Conservation (phyloP, 2,888 invertebrate genomes). For the Drosophila picticornis region DNA sequence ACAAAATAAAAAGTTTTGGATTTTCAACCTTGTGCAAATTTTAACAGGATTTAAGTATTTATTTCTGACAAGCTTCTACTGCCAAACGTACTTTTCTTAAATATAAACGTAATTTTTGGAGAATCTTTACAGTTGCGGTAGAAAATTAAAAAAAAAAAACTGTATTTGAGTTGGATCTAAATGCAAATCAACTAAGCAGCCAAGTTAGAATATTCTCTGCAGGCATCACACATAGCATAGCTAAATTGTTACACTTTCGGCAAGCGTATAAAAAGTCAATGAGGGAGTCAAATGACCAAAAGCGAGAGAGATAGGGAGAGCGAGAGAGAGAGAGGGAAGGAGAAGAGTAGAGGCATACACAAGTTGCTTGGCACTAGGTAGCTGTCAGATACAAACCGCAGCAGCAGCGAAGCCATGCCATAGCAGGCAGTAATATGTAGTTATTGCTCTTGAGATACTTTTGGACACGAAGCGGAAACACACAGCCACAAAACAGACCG, state of each 20-base stretch:
- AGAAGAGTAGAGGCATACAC: slow-evolving; percentile 13
- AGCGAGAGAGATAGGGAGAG: neutral
- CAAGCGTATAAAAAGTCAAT: slow-evolving; percentile 21
- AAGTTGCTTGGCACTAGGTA: slow-evolving; percentile 63
- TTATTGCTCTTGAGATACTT: slow-evolving; percentile 80
- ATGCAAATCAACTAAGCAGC: neutral
- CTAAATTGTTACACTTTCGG: neutral
- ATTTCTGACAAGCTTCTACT: neutral
- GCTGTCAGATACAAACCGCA: slow-evolving; percentile 67
- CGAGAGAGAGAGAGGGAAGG: slow-evolving; percentile 4
- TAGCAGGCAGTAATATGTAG: slow-evolving; percentile 45
- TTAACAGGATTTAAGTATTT: neutral
- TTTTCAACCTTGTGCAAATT: neutral
- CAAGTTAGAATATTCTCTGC: neutral
- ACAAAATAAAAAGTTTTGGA: neutral
- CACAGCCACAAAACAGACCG: slow-evolving; percentile 40
- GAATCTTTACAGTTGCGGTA: neutral
- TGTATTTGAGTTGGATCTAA: neutral
- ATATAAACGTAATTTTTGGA: neutral
- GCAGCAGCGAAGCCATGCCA: slow-evolving; percentile 53
- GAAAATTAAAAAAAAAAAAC: neutral
- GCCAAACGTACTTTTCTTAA: neutral
- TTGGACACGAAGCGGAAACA: slow-evolving; percentile 78
- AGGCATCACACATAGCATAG: neutral
- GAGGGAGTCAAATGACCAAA: slow-evolving; percentile 21